phyloP scores from a whole-genome alignment of 2,113 vertebrate genomes.

The Crotalus horridus region DNA sequence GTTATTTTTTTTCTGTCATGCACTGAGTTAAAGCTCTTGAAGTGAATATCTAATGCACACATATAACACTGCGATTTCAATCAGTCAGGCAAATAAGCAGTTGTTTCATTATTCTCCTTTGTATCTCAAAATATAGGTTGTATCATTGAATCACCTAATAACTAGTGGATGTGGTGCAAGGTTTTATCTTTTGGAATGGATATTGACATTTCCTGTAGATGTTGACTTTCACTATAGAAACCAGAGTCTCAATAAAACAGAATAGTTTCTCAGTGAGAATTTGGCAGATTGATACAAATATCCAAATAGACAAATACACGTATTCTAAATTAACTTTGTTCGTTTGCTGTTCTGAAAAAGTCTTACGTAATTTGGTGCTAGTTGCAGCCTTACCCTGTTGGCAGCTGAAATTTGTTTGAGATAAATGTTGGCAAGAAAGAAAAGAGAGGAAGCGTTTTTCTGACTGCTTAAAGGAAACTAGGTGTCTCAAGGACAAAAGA shows the following conservation, averaged over 20 bases:
- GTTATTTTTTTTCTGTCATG: not conserved
- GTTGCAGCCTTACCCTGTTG: not conserved
- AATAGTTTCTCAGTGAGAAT: not conserved
- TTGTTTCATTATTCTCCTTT: not conserved
- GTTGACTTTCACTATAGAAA: not conserved
- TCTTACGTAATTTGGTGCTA: not conserved
- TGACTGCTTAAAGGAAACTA: not conserved
- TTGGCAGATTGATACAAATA: not conserved
- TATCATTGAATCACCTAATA: not conserved
- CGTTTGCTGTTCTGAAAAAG: not conserved
- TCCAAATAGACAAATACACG: not conserved
- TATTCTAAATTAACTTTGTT: accelerated
- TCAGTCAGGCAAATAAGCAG: not conserved
- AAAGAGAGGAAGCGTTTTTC: not conserved
- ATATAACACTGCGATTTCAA: not conserved
- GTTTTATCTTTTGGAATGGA: not conserved
- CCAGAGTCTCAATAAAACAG: not conserved
- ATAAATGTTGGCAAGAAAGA: not conserved
- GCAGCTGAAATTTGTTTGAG: not conserved
- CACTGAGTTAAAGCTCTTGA: not conserved
- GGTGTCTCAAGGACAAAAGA: not conserved
- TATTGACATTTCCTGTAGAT: not conserved
- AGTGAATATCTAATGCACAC: not conserved
- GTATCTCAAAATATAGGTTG: not conserved
- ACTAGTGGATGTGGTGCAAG: not conserved